These are phyloP conservation scores for Caranx ignobilis DNA, from an alignment of 2,113 vertebrate species.

Conservation along the genomic window DNA sequence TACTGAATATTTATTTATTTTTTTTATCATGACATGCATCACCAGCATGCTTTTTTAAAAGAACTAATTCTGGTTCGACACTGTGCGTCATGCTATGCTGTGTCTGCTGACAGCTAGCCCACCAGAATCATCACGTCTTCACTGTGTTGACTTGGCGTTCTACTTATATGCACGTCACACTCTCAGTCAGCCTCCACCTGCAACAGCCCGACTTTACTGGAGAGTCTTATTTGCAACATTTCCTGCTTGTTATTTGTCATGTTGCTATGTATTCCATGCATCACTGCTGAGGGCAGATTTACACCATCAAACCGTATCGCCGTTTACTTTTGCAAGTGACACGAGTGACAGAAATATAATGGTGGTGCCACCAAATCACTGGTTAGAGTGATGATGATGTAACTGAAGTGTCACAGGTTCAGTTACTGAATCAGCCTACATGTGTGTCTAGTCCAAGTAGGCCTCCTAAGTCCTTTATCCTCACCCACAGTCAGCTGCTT, in stretches of 20 bases:
- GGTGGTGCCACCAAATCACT: constrained; percentile 6
- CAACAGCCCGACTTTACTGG: constrained; percentile 11
- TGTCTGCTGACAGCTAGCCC: constrained; percentile 62
- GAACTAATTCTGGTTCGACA: constrained; percentile 57
- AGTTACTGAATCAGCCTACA: constrained; percentile 7
- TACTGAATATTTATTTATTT: constrained; percentile 59
- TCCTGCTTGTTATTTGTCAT: constrained; percentile 49
- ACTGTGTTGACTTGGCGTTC: constrained; percentile 38
- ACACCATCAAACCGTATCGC: constrained; percentile 27
- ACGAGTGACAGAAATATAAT: constrained; percentile 20
- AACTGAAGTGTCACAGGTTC: constrained; percentile 17
- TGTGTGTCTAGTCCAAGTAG: neutral
- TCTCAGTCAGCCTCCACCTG: constrained; percentile 18
- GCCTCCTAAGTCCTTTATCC: neutral
- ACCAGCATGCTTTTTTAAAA: constrained; percentile 74
- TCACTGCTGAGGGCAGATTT: constrained; percentile 53
- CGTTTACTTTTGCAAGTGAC: constrained; percentile 14
- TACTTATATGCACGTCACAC: constrained; percentile 38
- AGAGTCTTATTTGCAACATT: constrained; percentile 28
- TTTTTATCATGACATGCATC: constrained; percentile 69
- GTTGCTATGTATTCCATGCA: constrained; percentile 63
- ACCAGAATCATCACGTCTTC: constrained; percentile 47
- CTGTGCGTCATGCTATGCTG: constrained; percentile 66
- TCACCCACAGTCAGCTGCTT: neutral
- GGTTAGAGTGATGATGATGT: constrained; percentile 16